Conservation (phyloP, 2,888 invertebrate species). For the Poecilobothrus nobilitatus region DNA sequence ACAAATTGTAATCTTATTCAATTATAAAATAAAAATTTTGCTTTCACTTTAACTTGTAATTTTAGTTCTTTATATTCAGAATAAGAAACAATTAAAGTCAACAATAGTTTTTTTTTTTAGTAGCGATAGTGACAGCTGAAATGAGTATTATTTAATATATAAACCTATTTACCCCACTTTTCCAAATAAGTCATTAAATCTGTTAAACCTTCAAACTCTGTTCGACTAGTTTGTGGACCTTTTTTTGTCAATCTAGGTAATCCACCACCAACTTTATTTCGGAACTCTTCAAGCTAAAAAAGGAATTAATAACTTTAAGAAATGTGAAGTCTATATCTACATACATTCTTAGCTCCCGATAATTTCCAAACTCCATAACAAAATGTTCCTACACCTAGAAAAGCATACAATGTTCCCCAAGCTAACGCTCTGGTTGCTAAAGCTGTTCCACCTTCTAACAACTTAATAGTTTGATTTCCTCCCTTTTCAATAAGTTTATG, state of each 20-base stretch:
- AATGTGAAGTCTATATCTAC: slow-evolving; percentile 25
- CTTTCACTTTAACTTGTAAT: no score
- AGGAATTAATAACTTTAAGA: slow-evolving; percentile 7
- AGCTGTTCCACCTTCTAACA: slow-evolving; percentile 67
- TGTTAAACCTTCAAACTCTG: slow-evolving; percentile 76
- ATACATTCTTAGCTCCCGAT: slow-evolving; percentile 76
- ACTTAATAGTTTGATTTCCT: slow-evolving; percentile 51
- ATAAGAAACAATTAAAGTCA: no score
- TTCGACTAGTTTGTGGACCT: slow-evolving; percentile 69
- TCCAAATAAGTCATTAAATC: slow-evolving; percentile 75
- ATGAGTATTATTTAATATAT: no score
- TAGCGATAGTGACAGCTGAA: no score
- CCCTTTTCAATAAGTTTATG: slow-evolving; percentile 71
- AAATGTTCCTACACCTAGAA: slow-evolving; percentile 72
- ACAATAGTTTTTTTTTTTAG: no score
- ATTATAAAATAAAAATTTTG: no score
- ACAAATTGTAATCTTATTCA: no score
- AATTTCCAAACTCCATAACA: slow-evolving; percentile 82
- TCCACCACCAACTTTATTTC: slow-evolving; percentile 65
- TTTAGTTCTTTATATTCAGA: no score
- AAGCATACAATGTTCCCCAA: slow-evolving; percentile 79
- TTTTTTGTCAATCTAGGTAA: slow-evolving; percentile 71
- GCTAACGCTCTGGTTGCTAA: slow-evolving; percentile 77
- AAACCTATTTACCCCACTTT: slow-evolving; percentile 40
- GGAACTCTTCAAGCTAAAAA: slow-evolving; percentile 70